Evolutionary conservation across 2,888 invertebrate genomes (phyloP), one percentile per base, ranked within the genome.

Genomic region (Actias luna): DNA sequence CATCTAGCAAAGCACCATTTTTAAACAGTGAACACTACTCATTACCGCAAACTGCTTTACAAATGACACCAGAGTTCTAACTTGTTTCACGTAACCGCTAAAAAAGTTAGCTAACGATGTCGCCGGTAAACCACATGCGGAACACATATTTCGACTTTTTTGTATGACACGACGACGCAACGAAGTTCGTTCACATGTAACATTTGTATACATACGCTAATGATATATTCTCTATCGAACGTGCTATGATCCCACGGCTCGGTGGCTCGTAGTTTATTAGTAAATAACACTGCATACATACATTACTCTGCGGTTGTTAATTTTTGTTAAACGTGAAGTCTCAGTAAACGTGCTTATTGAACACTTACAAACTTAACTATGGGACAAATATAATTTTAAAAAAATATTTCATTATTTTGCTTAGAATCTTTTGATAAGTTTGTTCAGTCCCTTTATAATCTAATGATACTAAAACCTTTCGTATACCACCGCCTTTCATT

Each of bases 61-160:
- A 29, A 55, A 55, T 55, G 29, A 29, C 29, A 55, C 29, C n/a
- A 55, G 16, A 16, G 18, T n/a, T 29, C 55, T 29, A 29, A 55
- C 16, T 55, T 8, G 29, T 55, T 55, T 55, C 16, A 55, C 55
- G 55, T 55, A 55, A 29, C 29, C 29, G 16, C 22, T 1, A 29
- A n/a, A 50, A 55, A 55, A 55, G 29, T 29, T 55, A 55, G 46
- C 46, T 1, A 55, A n/a, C 29, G n/a, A n/a, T n/a, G 29, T 29
- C 16, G 29, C 27, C 55, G 55, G 55, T 55, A 29, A 55, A 29
- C 55, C 55, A 55, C 55, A 55, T 55, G 55, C 55, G 29, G 55
- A 29, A 55, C 55, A 29, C 14, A 55, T 55, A n/a, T 55, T 52
- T 14, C 1, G 12, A 14, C 12, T 55, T 55, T 55, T 16, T 29